Evolutionary conservation across 2,113 vertebrate genomes (phyloP).

Genomic region (Panthera tigris): DNA sequence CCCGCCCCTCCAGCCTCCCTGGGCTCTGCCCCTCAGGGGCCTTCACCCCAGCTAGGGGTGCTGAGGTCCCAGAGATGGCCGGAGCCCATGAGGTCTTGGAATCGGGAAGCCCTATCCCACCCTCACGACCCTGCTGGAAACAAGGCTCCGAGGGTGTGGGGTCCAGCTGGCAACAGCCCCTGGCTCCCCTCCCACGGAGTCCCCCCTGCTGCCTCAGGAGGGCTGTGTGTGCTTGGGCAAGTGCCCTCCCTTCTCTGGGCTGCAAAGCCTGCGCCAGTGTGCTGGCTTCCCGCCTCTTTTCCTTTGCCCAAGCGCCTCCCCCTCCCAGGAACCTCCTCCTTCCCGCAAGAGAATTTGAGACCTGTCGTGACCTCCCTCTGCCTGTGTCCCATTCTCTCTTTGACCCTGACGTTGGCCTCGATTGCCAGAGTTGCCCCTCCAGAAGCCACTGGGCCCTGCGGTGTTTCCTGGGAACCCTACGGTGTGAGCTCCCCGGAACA

Average conservation of each 20-base stretch:
- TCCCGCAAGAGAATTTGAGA: not conserved
- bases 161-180: fast-evolving
- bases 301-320: not conserved
- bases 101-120: not conserved
- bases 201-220: not conserved
- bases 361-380: fast-evolving
- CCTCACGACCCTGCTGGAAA: not conserved
- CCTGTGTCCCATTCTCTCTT: fast-evolving
- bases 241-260: not conserved
- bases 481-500: not conserved
- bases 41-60: not conserved
- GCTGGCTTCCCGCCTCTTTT: not conserved
- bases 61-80: not conserved
- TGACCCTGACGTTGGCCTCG: fast-evolving
- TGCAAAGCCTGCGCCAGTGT: not conserved
- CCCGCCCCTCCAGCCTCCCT: not conserved
- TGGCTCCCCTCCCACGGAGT: fast-evolving
- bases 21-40: fast-evolving
- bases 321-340: fast-evolving
- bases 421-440: not conserved
- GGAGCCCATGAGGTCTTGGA: not conserved
- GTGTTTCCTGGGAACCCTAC: not conserved
- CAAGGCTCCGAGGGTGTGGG: not conserved
- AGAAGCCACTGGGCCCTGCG: not conserved
- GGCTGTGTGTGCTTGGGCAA: not conserved